These are phyloP conservation scores for Choristoneura rosaceana DNA, from an alignment of 2,888 invertebrate species.

Conservation along the genomic window DNA sequence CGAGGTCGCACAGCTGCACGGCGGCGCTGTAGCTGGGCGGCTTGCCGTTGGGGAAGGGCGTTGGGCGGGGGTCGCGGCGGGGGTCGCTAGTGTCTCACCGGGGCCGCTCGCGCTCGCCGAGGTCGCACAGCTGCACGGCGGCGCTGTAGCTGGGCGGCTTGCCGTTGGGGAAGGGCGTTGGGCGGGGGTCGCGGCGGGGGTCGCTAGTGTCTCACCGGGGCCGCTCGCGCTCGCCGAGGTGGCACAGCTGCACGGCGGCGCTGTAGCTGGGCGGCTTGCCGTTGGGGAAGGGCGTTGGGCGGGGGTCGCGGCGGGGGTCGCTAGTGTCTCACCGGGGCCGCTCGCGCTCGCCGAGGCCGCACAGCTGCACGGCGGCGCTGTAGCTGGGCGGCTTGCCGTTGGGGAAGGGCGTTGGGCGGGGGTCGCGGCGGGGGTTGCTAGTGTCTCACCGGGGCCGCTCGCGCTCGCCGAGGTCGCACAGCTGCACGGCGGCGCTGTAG, in stretches of 20 bases:
- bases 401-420: too few species aligned
- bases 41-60: too few species aligned
- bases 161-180: too few species aligned
- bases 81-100: constrained; percentile 47
- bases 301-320: neutral
- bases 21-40: constrained; percentile 58
- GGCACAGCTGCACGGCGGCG: constrained; percentile 48
- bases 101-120: constrained; percentile 59
- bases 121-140: constrained; percentile 43
- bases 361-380: constrained; percentile 51
- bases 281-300: too few species aligned
- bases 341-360: constrained; percentile 41
- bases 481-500: constrained; percentile 49
- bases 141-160: constrained; percentile 56
- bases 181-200: neutral
- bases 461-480: constrained; percentile 51
- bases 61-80: neutral
- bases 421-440: too few species aligned
- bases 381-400: constrained; percentile 50
- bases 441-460: constrained; percentile 33
- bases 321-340: constrained; percentile 62
- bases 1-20: constrained; percentile 30
- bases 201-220: constrained; percentile 53
- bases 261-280: constrained; percentile 53
- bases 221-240: constrained; percentile 54